Base-by-base conservation (phyloP, 2,888 invertebrate genomes). In the Parasteatoda lunata region DNA sequence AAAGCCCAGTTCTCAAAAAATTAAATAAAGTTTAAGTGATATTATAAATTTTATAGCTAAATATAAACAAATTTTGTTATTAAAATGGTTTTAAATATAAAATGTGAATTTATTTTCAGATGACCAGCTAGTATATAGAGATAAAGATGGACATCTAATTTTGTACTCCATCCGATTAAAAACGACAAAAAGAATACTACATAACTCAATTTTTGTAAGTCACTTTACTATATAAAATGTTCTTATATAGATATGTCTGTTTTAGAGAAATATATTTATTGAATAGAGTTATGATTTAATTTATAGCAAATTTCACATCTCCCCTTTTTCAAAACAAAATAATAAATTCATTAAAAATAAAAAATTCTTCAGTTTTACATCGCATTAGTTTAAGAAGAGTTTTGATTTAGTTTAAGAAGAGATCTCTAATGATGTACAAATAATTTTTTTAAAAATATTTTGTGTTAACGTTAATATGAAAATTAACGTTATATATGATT, bases 101-200 rank as follows among this genome's bases (percentile, higher is more conserved):
- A 49, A 7, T 48, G 11, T 48, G 13, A 3, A 13, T 75, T 75
- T 15, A 9, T 75, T 81, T 81, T 15, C n/a, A 96, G 96, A 94
- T 90, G 95, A 95, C 89, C 96, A 96, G 91, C 94, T 96, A 91
- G 93, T 96, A 88, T 97, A 95, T 92, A 94, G 94, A 89, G 96
- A 97, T 92, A 94, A 94, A 89, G 96, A 95, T 94, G 97, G 97
- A 89, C 96, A 96, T 88, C 95, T 97, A 91, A 95, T 96, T 91
- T 93, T 97, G 90, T 94, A 97, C 93, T 95, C 96, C 92, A 96
- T 96, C 65, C 94, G 94, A 90, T 96, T 95, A 92, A 94, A 95
- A 91, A 84, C 81, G 48, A 76, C 82, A 9, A 89, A 78, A 84
- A 71, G 79, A 70, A 68, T 90, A 49, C 84, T 88, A 5, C 85